These are phyloP conservation scores for Agrochola macilenta DNA, from an alignment of 2,888 invertebrate genomes.

Conservation along the genomic window DNA sequence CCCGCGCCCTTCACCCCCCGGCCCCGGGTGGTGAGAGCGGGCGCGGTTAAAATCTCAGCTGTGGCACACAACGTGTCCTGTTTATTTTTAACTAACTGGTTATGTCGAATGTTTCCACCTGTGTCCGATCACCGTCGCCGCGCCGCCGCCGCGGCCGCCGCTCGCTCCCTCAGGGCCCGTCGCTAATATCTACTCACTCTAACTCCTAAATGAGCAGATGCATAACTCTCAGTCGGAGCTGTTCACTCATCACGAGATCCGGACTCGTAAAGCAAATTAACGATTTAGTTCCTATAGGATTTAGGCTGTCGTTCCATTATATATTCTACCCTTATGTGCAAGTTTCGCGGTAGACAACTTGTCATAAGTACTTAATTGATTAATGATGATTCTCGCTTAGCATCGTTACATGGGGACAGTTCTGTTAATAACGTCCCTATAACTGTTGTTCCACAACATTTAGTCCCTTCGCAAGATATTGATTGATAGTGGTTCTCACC, in stretches of 20 bases:
- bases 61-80: constrained; percentile 69
- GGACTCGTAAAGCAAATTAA: neutral
- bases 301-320: neutral
- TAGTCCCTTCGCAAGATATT: neutral
- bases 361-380: neutral
- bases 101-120: constrained; percentile 73
- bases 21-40: constrained; percentile 32
- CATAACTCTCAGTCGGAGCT: neutral
- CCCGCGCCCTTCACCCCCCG: constrained; percentile 54
- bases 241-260: constrained; percentile 8
- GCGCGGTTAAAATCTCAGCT: constrained; percentile 72
- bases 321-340: neutral
- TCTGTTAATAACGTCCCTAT: no score
- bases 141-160: neutral
- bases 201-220: neutral
- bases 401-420: neutral
- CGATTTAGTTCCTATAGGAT: neutral
- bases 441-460: neutral
- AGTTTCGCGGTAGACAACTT: neutral
- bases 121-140: constrained; percentile 5
- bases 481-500: neutral
- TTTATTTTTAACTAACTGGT: constrained; percentile 85
- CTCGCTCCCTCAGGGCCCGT: neutral
- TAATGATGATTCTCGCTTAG: neutral
- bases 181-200: neutral